Conservation (phyloP, 2,113 vertebrate species). For the Coptodon bakossiorum region DNA sequence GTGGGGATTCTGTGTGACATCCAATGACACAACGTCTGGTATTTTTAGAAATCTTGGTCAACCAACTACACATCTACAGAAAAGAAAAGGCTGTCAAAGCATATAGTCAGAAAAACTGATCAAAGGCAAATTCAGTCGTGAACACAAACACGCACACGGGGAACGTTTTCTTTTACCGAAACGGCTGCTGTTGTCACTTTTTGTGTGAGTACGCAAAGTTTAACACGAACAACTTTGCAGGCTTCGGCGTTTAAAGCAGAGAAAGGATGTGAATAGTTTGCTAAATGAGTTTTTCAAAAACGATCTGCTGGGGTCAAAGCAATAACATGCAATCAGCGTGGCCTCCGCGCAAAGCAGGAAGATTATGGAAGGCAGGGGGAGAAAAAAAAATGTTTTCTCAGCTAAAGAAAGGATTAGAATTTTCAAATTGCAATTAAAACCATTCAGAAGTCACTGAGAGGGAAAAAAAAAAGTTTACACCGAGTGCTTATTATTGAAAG, state of each 20-base stretch:
- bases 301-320: constrained; percentile 34
- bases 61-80: background rate
- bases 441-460: background rate
- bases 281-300: constrained; percentile 8
- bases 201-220: background rate
- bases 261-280: background rate
- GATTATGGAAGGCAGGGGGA: constrained; percentile 7
- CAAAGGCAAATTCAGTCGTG: background rate
- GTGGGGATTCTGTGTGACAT: background rate
- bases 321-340: constrained; percentile 23
- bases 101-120: background rate
- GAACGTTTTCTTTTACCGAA: background rate
- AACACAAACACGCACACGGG: background rate
- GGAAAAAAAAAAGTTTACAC: background rate
- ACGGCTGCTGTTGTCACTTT: background rate
- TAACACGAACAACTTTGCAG: background rate
- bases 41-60: background rate
- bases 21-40: background rate
- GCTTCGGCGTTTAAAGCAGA: background rate
- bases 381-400: constrained; percentile 19
- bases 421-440: constrained; percentile 43
- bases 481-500: constrained; percentile 5
- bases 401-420: constrained; percentile 36
- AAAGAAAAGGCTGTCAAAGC: background rate
- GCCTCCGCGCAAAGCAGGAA: constrained; percentile 9